phyloP scores from a whole-genome alignment of 2,888 invertebrate genomes.

The Synergus itoensis region DNA sequence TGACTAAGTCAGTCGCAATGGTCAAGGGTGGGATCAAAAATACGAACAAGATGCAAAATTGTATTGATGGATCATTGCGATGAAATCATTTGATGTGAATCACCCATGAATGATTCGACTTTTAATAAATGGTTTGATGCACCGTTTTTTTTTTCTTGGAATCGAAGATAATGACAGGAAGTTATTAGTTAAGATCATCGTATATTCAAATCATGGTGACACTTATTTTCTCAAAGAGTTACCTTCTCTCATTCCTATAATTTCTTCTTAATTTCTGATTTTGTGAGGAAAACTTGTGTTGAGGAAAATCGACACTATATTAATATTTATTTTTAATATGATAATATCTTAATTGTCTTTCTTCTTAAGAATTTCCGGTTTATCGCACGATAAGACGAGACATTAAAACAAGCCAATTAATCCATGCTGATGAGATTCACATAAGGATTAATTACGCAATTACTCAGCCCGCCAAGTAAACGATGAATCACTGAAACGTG shows the following conservation, averaged over 20 bases:
- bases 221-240: not conserved
- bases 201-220: not conserved
- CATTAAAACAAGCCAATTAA: slow-evolving; percentile 26
- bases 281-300: not conserved
- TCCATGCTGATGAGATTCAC: slow-evolving; percentile 49
- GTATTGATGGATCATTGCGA: not conserved
- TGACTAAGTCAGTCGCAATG: not conserved
- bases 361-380: not conserved
- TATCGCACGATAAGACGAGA: not conserved
- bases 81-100: slow-evolving; percentile 18
- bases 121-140: slow-evolving; percentile 12
- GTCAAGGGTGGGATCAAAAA: slow-evolving; percentile 28
- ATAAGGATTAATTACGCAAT: slow-evolving; percentile 59
- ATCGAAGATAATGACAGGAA: not conserved
- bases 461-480: slow-evolving; percentile 51
- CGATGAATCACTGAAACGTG: slow-evolving; percentile 61
- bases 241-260: not conserved
- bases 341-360: not conserved
- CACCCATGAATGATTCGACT: not conserved
- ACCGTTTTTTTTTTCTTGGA: not conserved
- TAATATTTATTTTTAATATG: not conserved
- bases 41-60: slow-evolving; percentile 13
- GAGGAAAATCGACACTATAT: not conserved
- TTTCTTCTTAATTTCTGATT: not conserved
- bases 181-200: not conserved